phyloP scores from a whole-genome alignment of 1,140 invertebrate species.

The Streblospio benedicti region DNA sequence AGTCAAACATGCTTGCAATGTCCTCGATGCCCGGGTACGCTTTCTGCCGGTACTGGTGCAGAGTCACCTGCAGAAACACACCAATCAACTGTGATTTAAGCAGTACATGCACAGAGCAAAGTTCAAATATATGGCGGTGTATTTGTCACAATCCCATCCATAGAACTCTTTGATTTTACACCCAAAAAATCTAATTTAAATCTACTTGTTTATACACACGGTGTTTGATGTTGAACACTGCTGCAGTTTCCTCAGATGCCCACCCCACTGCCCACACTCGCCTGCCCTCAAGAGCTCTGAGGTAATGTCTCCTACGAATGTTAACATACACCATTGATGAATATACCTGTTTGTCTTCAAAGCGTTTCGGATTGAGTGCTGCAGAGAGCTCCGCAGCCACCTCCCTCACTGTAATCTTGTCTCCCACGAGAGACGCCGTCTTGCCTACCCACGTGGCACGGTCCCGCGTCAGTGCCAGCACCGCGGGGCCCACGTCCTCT shows the following conservation, averaged over 20 bases:
- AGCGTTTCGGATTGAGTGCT: constrained; percentile 24
- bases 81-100: neutral
- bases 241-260: too few species aligned
- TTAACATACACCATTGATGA: too few species aligned
- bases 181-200: neutral
- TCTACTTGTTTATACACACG: too few species aligned
- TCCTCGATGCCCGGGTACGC: constrained; percentile 20
- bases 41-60: constrained; percentile 20
- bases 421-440: constrained; percentile 32
- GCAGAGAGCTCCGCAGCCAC: constrained; percentile 26
- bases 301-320: too few species aligned
- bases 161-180: too few species aligned
- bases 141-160: too few species aligned
- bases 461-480: constrained; percentile 25
- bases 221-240: too few species aligned
- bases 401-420: constrained; percentile 33
- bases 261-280: too few species aligned
- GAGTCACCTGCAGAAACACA: constrained; percentile 22
- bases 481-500: constrained; percentile 32
- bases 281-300: too few species aligned
- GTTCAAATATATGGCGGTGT: too few species aligned
- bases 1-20: constrained; percentile 34
- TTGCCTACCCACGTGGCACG: constrained; percentile 23
- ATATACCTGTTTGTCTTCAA: constrained; percentile 33
- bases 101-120: neutral